Evolutionary conservation across 2,113 vertebrate genomes (phyloP), one percentile per base, ranked within the genome.

Genomic region (Mystacornis crossleyi): DNA sequence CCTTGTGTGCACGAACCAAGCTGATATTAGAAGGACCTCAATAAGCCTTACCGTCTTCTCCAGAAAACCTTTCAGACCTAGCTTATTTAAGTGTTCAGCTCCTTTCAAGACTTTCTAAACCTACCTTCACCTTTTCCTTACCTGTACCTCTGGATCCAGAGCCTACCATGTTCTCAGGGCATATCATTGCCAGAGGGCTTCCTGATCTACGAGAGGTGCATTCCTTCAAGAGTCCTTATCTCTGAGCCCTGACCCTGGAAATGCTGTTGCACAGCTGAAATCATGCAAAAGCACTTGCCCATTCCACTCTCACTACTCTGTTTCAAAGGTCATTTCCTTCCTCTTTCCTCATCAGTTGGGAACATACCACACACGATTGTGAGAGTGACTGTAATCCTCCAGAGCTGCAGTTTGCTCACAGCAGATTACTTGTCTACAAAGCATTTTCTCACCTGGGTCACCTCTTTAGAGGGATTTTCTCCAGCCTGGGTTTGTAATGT

Each of bases 361-460:
- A 69, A 40, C 70, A 88, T 82, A 73, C 64, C 86, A 79, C 95
- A 95, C 62, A 40, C 1, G 3, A 71, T 64, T 91, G 47, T 54
- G 70, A 93, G 93, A 85, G 91, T 48, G 57, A 15, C 58, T 83
- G 72, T 71, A 88, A 86, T 90, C 45, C 66, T 84, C 73, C 28
- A 19, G 70, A 78, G 36, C 78, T 94, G 88, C 81, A 84, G 96
- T 96, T 96, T 94, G 75, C 85, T 94, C 78, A 43, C 50, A 89
- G 69, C 72, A 96, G 85, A 97, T 95, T 93, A 92, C 86, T 97
- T 91, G 86, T 86, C 93, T 96, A 92, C 92, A 96, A 95, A 90
- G 74, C 23, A 14, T 97, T 97, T 96, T 97, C 96, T 97, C 90
- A 97, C 97, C 93, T 93, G 86, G 93, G 79, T 95, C 88, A 91